Base-by-base conservation (phyloP, 2,113 vertebrate genomes). In the Psittacus erithacus region DNA sequence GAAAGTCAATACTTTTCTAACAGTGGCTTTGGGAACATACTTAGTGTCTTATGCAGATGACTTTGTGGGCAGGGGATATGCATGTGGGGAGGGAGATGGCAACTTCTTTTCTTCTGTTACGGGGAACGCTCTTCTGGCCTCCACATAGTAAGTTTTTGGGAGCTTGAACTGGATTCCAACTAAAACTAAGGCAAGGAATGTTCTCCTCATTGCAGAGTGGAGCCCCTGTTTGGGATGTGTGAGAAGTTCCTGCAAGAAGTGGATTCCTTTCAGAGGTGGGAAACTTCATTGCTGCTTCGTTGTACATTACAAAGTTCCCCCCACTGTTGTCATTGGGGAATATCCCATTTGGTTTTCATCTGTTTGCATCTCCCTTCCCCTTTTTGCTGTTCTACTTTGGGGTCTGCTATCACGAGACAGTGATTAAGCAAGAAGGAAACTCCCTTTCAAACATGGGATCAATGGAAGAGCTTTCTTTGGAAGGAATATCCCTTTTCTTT, bases 171-270 rank as follows among this genome's bases (percentile, higher is more conserved):
- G 10, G 9, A 15, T 82, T 94, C n/a, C 25, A 46, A 57, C 49
- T 46, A 15, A 76, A 52, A 68, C 11, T 80, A 77, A 90, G 35
- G 8, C 7, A 43, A 65, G 23, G 22, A 41, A n/a, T 38, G 13
- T 85, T 91, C 29, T 79, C 19, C 90, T 78, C 43, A 3, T 81
- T 96, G 29, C 95, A 99, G 99, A 94, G 97, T 98, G 83, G 99
- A 99, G 39, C 98, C 98, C 19, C 98, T 99, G 67, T 98, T 99
- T 90, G 98, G 98, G 80, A 98, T 98, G 97, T 99, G 99, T 95
- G 99, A 99, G 97, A 99, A 98, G 90, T 99, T 99, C 93, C 95
- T 99, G 27, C 99, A 99, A 80, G 99, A 99, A 79, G 98, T 99
- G 19, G 99, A 99, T 82, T 98, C 98, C 28, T 99, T 99, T 97